phyloP scores from a whole-genome alignment of 2,888 invertebrate species.

The Fabriciana adippe region DNA sequence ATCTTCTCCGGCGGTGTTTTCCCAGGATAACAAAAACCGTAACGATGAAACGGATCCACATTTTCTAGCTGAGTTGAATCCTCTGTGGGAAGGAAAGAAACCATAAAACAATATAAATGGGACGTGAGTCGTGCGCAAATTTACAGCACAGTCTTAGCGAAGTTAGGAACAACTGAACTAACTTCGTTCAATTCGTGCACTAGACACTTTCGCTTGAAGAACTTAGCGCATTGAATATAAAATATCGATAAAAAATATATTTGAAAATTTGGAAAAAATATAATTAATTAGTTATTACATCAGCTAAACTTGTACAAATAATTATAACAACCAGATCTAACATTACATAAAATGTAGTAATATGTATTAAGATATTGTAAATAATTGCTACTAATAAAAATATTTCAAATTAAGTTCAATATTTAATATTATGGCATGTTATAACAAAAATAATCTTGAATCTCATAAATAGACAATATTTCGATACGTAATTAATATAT shows the following conservation, averaged over 20 bases:
- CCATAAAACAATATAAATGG: slow-evolving; percentile 78
- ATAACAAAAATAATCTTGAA: no score
- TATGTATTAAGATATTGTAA: no score
- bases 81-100: slow-evolving; percentile 64
- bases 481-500: no score
- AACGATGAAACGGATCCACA: slow-evolving; percentile 58
- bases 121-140: slow-evolving; percentile 59
- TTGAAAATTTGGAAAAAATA: slow-evolving; percentile 29
- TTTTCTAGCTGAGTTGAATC: slow-evolving; percentile 58
- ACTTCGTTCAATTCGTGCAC: slow-evolving; percentile 57
- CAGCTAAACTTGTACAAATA: no score
- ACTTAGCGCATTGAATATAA: slow-evolving; percentile 45
- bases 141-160: slow-evolving; percentile 42
- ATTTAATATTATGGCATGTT: no score
- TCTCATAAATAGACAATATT: no score
- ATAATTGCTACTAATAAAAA: no score
- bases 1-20: slow-evolving; percentile 37
- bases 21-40: slow-evolving; percentile 55
- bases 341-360: no score
- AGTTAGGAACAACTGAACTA: slow-evolving; percentile 47
- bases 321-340: no score
- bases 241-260: slow-evolving; percentile 37
- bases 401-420: no score
- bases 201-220: slow-evolving; percentile 45
- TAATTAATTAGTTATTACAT: no score